Percentiles rank a stretch among this genome's conserved stretches.
These are phyloP conservation scores for Girardinus metallicus DNA, from an alignment of 2,797 vertebrate genomes.

Conservation along the genomic window DNA sequence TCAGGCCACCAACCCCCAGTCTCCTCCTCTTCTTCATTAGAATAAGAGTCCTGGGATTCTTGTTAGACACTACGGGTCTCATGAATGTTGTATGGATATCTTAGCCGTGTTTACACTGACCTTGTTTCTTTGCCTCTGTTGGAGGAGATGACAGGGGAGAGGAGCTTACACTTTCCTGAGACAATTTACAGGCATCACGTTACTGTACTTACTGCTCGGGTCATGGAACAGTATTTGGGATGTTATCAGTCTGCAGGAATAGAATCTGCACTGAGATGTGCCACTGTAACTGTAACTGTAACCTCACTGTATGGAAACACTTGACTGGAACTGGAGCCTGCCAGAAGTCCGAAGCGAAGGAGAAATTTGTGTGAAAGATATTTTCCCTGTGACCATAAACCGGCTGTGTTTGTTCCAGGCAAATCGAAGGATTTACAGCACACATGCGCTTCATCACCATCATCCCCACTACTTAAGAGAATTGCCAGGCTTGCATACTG, in stretches of 20 bases:
- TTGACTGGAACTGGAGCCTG: constrained; percentile 4
- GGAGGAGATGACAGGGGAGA: constrained; percentile 51
- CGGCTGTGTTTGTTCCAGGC: constrained; percentile 35
- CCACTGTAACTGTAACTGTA: constrained; percentile 28
- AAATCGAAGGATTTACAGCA: constrained; percentile 51
- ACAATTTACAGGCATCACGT: constrained; percentile 53
- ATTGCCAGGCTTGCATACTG: constrained; percentile 69
- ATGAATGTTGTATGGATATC: constrained; percentile 80
- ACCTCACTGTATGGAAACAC: constrained; percentile 16
- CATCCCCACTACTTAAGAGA: constrained; percentile 48
- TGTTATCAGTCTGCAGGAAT: constrained; percentile 31
- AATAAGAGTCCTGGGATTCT: constrained; percentile 75
- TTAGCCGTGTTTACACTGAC: constrained; percentile 76
- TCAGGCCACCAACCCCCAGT: constrained; percentile 15
- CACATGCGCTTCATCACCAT: constrained; percentile 36
- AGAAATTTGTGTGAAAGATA: neutral
- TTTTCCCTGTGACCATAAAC: constrained; percentile 45
- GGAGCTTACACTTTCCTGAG: constrained; percentile 51
- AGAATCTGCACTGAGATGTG: constrained; percentile 20
- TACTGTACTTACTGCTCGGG: constrained; percentile 65
- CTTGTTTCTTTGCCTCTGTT: constrained; percentile 67
- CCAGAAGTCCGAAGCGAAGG: neutral
- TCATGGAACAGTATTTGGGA: constrained; percentile 36
- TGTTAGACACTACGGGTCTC: constrained; percentile 71
- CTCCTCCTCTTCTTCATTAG: constrained; percentile 39